Base-by-base conservation (phyloP, 92 coral and sea anemone species). In the Muricea muricata region DNA sequence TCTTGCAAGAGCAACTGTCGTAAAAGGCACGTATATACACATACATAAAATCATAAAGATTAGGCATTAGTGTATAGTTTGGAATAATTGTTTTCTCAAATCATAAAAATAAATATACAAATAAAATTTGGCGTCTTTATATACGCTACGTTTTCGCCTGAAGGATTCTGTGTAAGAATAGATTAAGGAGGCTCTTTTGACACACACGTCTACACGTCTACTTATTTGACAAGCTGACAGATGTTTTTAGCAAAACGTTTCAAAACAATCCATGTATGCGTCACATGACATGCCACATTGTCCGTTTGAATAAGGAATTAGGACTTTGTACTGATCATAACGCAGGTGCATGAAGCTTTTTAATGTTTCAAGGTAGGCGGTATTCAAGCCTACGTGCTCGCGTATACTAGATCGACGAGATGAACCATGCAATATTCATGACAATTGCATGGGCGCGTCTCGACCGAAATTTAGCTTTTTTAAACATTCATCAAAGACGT, bases 361-460 rank as follows among this genome's bases (percentile, higher is more conserved):
- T 34, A 60, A 60, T 60, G 68, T 60, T 60, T 60, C 68, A 21
- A 60, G 23, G 68, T 28, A 29, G 68, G 68, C 32, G 68, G 68
- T 23, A 60, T 60, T 31, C 32, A 60, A 60, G 68, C 68, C 30
- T 60, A 48, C 56, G n/a, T n/a, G 56, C 56, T 48, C 56, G 12
- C 56, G 34, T 60, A 29, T 60, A 13, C 32, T 23, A 29, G 65
- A 15, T 18, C 9, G 68, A 60, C 26, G 30, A 60, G 21, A 60
- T 29, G 33, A 60, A 60, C 13, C 34, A 60, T 60, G 32, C 21
- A 60, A 60, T 60, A 60, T 60, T 60, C 34, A 60, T 60, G 68
- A 5, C 68, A 60, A 60, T 60, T 60, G 68, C 33, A 60, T 60
- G 68, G 68, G 33, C 68, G 68, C 68, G 68, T 21, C 68, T 60